These are phyloP conservation scores for Gallinago media DNA, from an alignment of 2,113 vertebrate genomes.

Conservation along the genomic window DNA sequence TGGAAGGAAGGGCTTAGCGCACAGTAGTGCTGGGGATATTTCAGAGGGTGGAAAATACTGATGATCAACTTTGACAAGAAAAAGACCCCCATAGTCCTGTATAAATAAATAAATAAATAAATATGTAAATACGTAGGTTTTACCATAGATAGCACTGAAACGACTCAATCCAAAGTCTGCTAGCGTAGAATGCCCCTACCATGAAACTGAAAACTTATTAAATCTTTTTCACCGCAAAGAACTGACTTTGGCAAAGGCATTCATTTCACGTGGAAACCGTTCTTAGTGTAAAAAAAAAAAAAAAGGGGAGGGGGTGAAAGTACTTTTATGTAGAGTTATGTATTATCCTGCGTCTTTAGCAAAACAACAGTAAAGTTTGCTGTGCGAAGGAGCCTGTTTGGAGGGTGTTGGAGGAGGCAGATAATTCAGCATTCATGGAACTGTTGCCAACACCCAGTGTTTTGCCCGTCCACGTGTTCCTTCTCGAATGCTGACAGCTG, in stretches of 20 bases:
- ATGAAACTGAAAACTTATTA: not conserved
- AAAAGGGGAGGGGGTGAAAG: too few species aligned
- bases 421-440: accelerated
- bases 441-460: not conserved
- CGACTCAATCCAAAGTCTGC: not conserved
- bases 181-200: accelerated
- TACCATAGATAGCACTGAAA: not conserved
- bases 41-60: not conserved
- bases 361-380: not conserved
- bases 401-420: not conserved
- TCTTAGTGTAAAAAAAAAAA: not conserved
- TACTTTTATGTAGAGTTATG: not conserved
- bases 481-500: not conserved
- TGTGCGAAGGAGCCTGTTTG: accelerated
- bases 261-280: not conserved
- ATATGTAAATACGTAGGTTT: not conserved
- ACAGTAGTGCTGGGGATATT: not conserved
- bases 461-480: not conserved
- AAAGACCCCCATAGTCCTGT: not conserved
- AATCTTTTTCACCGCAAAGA: not conserved
- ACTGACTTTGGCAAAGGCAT: not conserved
- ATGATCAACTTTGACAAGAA: not conserved
- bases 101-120: not conserved
- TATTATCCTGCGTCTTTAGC: accelerated
- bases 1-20: not conserved